Evolutionary conservation across 2,888 invertebrate genomes (phyloP), one percentile per base, ranked within the genome.

Genomic region (Choreutis nemorana): DNA sequence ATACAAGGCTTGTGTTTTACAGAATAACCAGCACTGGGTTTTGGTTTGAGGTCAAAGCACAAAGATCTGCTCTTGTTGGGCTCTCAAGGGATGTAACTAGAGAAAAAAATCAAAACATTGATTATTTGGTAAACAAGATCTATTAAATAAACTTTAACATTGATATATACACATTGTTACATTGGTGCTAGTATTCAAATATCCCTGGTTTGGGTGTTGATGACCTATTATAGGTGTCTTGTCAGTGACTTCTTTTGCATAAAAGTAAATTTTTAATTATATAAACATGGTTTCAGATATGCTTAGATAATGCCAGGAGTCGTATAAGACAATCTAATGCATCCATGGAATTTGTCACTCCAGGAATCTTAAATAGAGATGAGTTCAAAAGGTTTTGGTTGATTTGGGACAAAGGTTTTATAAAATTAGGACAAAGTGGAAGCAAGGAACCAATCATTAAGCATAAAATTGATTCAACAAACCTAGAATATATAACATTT

Each of bases 361-460:
- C 73, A 21, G 64, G 68, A 27, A 65, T 84, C 31, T 47, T 83
- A 12, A 59, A 48, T 26, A 38, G 50, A 14, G 57, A 64, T 21
- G 67, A 75, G 36, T 73, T 54, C 42, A 67, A 56, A 40, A 68
- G 55, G 37, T 82, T 83, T 43, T 64, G 75, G 60, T 44, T 84
- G 20, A 56, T 63, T 23, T 83, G 84, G 84, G 48, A 66, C 39
- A 56, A 62, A 28, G 65, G 71, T 22, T 42, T 43, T 23, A 47
- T 82, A 32, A 48, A 51, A 25, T 49, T 81, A 11, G 75, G 71
- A 8, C 44, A 58, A 14, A 58, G 61, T 29, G 62, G 65, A 29
- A 70, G 68, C 14, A 50, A 56, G 7, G 50, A 40, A 13, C 53
- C 65, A 2, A 37, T 58, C n/a, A 28, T 64, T 3, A 37, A 40